Evolutionary conservation across 2,797 vertebrate genomes (phyloP), one percentile per base, ranked within the genome.

Genomic region (Sebastes melanostomus): DNA sequence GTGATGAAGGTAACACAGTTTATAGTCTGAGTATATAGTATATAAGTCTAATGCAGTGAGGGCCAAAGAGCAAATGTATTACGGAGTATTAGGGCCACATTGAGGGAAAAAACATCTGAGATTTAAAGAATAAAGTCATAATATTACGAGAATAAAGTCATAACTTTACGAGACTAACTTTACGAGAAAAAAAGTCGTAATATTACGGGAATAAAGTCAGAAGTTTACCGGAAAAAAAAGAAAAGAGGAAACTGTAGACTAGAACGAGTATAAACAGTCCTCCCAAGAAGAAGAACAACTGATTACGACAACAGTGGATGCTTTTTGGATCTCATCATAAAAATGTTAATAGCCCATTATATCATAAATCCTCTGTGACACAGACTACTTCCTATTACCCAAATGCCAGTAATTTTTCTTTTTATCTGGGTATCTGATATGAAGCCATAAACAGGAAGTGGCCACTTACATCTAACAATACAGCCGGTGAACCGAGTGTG

Each of bases 121-220:
- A 38, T 38, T 38, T 38, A 38, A 0, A 38, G 36, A 38, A 38
- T 38, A 38, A 38, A 38, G 36, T 42, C 38, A 6, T 0, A 42
- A 42, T 42, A 36, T 36, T 12, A 12, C 4, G 11, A 36, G 34
- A 36, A 38, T 38, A 38, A 38, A 38, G 36, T 38, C 36, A 13
- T 38, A 38, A 38, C 36, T 38, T 13, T 1, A 38, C 12, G 36
- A 38, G 36, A 38, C n/a, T n/a, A n/a, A n/a, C n/a, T n/a, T n/a
- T n/a, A n/a, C n/a, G n/a, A 13, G 36, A 14, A 38, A 38, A 11
- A 13, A 2, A 13, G 4, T 38, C 2, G 0, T 0, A 38, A 38
- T 13, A 38, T 38, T 38, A 38, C 36, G 4, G 5, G 11, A 5
- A 38, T 13, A 38, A 38, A 38, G 36, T n/a, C n/a, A n/a, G n/a